These are phyloP conservation scores for Pelosia muscerda DNA, from an alignment of 2,888 invertebrate genomes.

Conservation along the genomic window DNA sequence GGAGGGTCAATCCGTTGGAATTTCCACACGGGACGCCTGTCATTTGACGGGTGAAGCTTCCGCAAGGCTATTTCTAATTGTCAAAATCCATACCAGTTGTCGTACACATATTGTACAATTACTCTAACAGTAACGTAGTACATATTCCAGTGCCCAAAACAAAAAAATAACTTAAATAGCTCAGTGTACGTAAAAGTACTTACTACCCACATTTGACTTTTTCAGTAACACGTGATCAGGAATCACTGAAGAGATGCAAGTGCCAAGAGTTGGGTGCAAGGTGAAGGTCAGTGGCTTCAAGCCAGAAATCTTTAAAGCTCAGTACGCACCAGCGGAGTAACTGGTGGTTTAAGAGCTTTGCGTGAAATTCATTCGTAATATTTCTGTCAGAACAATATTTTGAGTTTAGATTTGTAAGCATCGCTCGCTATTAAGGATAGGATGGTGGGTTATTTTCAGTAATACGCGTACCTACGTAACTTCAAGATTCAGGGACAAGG, in stretches of 20 bases:
- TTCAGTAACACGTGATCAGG: conserved; percentile 35
- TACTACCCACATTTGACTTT: conserved; percentile 38
- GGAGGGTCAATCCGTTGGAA: no score
- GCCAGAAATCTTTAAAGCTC: conserved; percentile 36
- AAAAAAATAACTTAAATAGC: conserved; percentile 11
- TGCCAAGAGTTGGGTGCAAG: conserved; percentile 46
- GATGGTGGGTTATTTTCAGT: neutral
- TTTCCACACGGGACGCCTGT: no score
- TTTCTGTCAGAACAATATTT: neutral
- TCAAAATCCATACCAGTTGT: neutral
- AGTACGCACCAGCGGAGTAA: conserved; percentile 4
- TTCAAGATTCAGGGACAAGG: no score
- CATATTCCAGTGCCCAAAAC: neutral
- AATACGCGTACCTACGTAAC: no score
- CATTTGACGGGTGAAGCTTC: no score
- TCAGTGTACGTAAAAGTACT: conserved; percentile 17
- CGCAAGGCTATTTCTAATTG: no score
- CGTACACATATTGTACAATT: no score
- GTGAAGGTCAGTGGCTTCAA: conserved; percentile 46
- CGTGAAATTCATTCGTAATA: neutral
- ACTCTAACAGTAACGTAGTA: conserved; percentile 6
- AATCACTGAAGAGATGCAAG: conserved; percentile 4
- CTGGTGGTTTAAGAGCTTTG: neutral
- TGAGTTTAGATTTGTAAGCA: neutral
- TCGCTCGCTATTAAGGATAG: neutral